Percentiles rank a stretch among this genome's conserved stretches.
These are phyloP conservation scores for Micrastur ruficollis DNA, from an alignment of 2,797 vertebrate species.

Conservation along the genomic window DNA sequence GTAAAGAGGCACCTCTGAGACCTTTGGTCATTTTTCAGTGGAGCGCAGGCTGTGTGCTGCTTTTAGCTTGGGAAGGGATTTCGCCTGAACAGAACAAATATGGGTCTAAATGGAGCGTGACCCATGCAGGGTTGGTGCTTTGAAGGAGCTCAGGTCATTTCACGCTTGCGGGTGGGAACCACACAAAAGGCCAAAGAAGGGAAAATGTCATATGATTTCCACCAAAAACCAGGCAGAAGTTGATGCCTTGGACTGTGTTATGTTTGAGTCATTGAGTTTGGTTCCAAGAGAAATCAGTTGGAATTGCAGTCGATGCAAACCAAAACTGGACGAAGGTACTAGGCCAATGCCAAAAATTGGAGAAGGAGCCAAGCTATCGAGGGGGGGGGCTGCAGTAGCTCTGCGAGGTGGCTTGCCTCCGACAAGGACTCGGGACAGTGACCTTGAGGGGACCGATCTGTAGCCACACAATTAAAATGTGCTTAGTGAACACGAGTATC, in stretches of 20 bases:
- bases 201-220: background rate
- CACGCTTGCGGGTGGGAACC: background rate
- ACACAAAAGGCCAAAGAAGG: background rate
- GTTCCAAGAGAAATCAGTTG: background rate
- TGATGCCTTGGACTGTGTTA: background rate
- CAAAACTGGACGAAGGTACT: background rate
- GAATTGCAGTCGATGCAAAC: background rate
- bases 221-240: slow-evolving; percentile 24
- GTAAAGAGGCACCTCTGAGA: background rate
- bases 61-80: background rate
- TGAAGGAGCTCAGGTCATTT: background rate
- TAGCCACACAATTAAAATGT: background rate
- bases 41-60: background rate
- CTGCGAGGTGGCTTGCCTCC: background rate
- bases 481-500: fast-evolving
- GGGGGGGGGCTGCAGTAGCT: background rate
- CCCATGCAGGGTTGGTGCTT: background rate
- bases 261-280: slow-evolving; percentile 8
- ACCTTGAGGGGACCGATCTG: background rate
- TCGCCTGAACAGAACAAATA: background rate
- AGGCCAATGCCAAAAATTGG: background rate
- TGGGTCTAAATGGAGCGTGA: background rate
- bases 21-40: fast-evolving
- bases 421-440: fast-evolving
- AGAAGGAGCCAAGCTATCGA: background rate